Evolutionary conservation across 1,140 invertebrate species (phyloP), one percentile per base, ranked within the genome.

Genomic region (Anadara kagoshimensis): DNA sequence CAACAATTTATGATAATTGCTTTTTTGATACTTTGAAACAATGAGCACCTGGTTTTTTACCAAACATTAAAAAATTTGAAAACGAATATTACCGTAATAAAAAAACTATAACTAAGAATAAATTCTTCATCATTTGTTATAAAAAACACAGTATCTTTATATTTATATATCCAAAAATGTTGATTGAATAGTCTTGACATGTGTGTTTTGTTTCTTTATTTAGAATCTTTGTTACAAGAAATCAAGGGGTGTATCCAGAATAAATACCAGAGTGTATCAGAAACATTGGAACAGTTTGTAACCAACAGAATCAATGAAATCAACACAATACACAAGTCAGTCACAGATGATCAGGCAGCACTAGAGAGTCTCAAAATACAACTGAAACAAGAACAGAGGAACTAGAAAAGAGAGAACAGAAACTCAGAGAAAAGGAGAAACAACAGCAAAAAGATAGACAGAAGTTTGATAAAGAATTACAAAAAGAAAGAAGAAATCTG

Each of bases 391-490:
- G 51, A 45, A 54, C 58, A 44, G 41, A 20, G 43, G 75, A 78
- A 76, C 68, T 83, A 47, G 79, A 81, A 53, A 54, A 78, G 41
- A 65, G 72, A 26, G 79, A 80, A 41, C 65, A 68, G 22, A 69
- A 78, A 36, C 24, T 83, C 20, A 68, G 43, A 29, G 73, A 70
- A n/a, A 71, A 77, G 54, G 79, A 83, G 67, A 75, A 68, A 56
- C 51, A 63, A 20, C 56, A 81, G 57, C 64, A 76, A 26, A 71
- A 64, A 63, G 63, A 71, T 16, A 51, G 45, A 20, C 44, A 76
- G 53, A 71, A 70, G 45, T 66, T 58, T 29, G 67, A 75, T 1
- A 69, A 53, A 18, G 73, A 75, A 43, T 29, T 70, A n/a, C 62
- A 69, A 12, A 65, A 66, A 22, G 69, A 77, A 72, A 58, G 70